phyloP scores from a whole-genome alignment of 2,888 invertebrate species.

The Cataglyphis cursor region DNA sequence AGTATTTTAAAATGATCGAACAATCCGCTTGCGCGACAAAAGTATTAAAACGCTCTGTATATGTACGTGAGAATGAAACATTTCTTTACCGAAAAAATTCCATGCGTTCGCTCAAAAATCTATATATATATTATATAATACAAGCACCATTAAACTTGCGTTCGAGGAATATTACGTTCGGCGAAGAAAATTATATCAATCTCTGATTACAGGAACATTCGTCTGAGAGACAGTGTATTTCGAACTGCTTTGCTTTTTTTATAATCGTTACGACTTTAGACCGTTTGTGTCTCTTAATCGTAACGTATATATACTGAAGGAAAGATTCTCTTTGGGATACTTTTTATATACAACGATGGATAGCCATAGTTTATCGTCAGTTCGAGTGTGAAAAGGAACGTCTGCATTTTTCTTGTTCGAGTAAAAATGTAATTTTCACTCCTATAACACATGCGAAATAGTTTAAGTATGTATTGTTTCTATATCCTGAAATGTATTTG shows the following conservation, averaged over 20 bases:
- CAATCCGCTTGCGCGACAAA: background rate
- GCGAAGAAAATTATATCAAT: constrained; percentile 21
- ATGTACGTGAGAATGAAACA: constrained; percentile 14
- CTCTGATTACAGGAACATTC: constrained; percentile 48
- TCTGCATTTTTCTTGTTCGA: constrained; percentile 18
- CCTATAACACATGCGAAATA: background rate
- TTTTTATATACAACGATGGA: constrained; percentile 45
- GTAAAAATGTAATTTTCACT: constrained; percentile 21
- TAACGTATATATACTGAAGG: constrained; percentile 27
- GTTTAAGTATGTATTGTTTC: background rate
- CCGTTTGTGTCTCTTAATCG: constrained; percentile 8
- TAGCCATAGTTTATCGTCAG: constrained; percentile 16
- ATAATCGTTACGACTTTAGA: constrained; percentile 18
- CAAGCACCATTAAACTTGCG: constrained; percentile 28
- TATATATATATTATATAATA: constrained; percentile 15
- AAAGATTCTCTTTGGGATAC: constrained; percentile 51
- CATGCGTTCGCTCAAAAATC: background rate
- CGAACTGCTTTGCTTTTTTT: constrained; percentile 4
- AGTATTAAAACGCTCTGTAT: constrained; percentile 11
- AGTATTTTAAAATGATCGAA: background rate
- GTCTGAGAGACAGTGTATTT: background rate
- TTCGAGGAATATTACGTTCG: constrained; percentile 12
- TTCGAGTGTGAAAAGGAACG: constrained; percentile 2
- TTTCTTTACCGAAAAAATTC: constrained; percentile 20
- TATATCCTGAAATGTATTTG: constrained; percentile 10